Evolutionary conservation across 2,888 invertebrate species (phyloP), one percentile per base, ranked within the genome.

Genomic region (Cinara cedri): DNA sequence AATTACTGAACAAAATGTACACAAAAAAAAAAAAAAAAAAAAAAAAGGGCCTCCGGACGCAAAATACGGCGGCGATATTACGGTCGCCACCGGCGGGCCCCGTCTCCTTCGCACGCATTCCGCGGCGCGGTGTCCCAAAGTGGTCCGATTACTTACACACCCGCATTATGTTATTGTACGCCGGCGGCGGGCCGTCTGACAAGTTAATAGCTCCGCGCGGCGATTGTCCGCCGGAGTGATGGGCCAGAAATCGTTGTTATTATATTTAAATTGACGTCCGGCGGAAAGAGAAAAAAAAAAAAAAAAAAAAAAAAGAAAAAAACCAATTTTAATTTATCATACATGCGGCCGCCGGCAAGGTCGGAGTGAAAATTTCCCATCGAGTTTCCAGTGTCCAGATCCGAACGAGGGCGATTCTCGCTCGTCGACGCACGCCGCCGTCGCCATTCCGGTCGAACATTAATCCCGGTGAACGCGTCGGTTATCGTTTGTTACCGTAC

Each of bases 21-120:
- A n/a, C 6, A 34, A 4, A 34, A 34, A 34, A 34, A 26, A 60
- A 26, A 24, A 14, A 57, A 60, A 60, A 9, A 9, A 21, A 60
- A 60, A 54, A 19, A 11, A 54, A 9, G 8, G 26, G 16, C 26
- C 57, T 72, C 13, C 26, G n/a, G n/a, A 34, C 16, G 26, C 16
- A n/a, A 21, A 14, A 34, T 3, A 3, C 46, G 19, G 16, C 66
- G 21, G 14, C 24, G 21, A 21, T 44, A 19, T 16, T 34, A 3
- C 34, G 46, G 57, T 72, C 57, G 46, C 60, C 46, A 57, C 34
- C 6, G 34, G 34, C 34, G 6, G 6, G 6, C 3, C 34, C 34
- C 34, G 34, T 6, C 46, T 46, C 46, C 46, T 46, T 46, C 70
- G 1, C 74, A 49, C 49, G 11, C 44, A 54, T 65, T 65, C 54